Evolutionary conservation across 2,888 invertebrate genomes (phyloP).

Genomic region (Plagiodera versicolora): DNA sequence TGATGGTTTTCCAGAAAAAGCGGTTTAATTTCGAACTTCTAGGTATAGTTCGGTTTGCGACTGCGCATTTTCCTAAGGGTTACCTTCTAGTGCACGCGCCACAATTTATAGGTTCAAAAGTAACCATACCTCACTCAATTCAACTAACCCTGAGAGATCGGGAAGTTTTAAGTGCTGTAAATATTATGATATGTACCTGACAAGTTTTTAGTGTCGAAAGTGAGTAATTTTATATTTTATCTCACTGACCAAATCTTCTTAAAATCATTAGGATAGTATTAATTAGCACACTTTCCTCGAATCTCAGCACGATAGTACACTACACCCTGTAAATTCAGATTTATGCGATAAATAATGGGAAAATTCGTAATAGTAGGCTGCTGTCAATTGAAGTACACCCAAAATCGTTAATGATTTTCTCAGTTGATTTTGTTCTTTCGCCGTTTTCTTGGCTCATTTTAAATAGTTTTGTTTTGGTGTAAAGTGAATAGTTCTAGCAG

Average conservation of each 20-base stretch:
- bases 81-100: conserved; percentile 18
- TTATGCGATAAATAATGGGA: background rate
- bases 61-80: conserved; percentile 22
- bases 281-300: no score
- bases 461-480: conserved; percentile 19
- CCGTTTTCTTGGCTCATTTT: conserved; percentile 22
- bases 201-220: no score
- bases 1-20: no score
- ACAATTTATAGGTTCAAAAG: conserved; percentile 1
- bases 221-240: no score
- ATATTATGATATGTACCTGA: no score
- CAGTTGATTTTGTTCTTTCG: conserved; percentile 14
- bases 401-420: conserved; percentile 20
- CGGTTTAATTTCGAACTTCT: no score
- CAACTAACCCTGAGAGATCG: background rate
- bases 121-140: background rate
- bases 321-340: background rate
- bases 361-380: conserved; percentile 2
- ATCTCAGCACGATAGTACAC: background rate
- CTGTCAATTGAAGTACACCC: conserved; percentile 22
- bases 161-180: no score
- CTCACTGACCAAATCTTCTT: no score
- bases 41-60: background rate
- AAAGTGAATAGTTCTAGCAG: conserved; percentile 26
- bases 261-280: no score